Conservation (phyloP, 2,888 invertebrate genomes). For the Molanna angustata region DNA sequence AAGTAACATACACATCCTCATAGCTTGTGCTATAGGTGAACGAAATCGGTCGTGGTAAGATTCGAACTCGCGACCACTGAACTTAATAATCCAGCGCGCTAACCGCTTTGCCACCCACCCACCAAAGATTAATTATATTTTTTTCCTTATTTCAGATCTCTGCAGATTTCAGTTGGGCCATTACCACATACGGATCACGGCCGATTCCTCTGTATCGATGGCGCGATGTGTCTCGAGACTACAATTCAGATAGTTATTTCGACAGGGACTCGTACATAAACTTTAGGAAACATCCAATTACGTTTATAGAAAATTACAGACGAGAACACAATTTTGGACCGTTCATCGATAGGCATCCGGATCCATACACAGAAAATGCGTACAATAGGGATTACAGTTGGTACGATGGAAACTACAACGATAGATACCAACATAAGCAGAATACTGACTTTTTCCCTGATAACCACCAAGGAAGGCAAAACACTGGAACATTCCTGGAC, state of each 20-base stretch:
- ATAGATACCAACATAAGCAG: not conserved
- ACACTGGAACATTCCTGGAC: slow-evolving; percentile 2
- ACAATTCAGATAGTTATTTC: not conserved
- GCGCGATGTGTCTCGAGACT: not conserved
- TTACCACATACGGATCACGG: slow-evolving; percentile 12
- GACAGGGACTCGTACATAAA: slow-evolving; percentile 14
- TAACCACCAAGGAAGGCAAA: slow-evolving; percentile 1
- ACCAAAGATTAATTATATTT: too few relatives aligned
- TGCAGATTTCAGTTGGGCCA: slow-evolving; percentile 1
- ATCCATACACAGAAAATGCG: not conserved
- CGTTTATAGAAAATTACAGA: slow-evolving; percentile 1
- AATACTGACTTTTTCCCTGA: not conserved
- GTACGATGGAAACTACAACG: not conserved
- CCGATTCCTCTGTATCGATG: not conserved
- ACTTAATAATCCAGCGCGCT: too few relatives aligned
- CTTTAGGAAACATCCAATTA: slow-evolving; percentile 8
- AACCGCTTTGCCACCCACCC: too few relatives aligned
- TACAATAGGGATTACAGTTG: not conserved
- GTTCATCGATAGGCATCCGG: not conserved
- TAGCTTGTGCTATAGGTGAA: too few relatives aligned
- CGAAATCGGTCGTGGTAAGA: too few relatives aligned
- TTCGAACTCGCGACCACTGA: too few relatives aligned
- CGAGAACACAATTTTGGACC: too few relatives aligned
- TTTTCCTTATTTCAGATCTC: slow-evolving; percentile 10
- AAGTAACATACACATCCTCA: too few relatives aligned